phyloP scores from a whole-genome alignment of 2,888 invertebrate species.

The Drosophila ezoana region DNA sequence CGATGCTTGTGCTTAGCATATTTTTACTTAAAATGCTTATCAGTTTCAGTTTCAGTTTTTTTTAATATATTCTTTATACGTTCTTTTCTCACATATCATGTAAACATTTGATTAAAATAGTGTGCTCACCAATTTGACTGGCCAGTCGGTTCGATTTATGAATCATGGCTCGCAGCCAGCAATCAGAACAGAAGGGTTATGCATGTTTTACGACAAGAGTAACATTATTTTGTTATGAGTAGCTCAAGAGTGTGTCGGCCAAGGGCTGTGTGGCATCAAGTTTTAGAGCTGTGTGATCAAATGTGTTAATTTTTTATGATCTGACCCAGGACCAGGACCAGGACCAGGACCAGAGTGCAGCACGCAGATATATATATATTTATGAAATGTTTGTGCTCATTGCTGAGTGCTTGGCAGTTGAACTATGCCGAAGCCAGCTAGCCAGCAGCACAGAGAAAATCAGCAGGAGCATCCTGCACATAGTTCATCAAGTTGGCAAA shows the following conservation, averaged over 20 bases:
- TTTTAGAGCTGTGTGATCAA: conserved; percentile 38
- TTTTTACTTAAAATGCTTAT: no score
- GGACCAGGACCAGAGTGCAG: conserved; percentile 1
- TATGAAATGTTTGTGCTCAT: conserved; percentile 30
- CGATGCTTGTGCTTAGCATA: no score
- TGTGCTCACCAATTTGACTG: no score
- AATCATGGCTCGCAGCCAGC: conserved; percentile 1
- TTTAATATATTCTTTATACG: no score
- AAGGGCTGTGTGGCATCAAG: background rate
- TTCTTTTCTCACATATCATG: no score
- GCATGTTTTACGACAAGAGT: background rate
- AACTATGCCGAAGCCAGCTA: conserved; percentile 51
- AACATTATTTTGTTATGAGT: conserved; percentile 8
- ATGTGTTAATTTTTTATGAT: conserved; percentile 51
- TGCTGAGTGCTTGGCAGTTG: conserved; percentile 37
- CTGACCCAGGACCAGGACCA: conserved; percentile 25
- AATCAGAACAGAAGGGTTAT: conserved; percentile 13
- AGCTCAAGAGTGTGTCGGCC: conserved; percentile 1
- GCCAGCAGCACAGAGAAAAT: conserved; percentile 40
- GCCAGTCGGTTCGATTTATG: background rate
- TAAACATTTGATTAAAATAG: no score
- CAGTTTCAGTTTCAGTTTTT: no score
- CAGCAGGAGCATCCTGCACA: conserved; percentile 50
- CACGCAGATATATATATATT: background rate
- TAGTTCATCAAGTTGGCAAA: conserved; percentile 74